phyloP scores from a whole-genome alignment of 2,797 vertebrate genomes.

The Gymnocypris eckloni region DNA sequence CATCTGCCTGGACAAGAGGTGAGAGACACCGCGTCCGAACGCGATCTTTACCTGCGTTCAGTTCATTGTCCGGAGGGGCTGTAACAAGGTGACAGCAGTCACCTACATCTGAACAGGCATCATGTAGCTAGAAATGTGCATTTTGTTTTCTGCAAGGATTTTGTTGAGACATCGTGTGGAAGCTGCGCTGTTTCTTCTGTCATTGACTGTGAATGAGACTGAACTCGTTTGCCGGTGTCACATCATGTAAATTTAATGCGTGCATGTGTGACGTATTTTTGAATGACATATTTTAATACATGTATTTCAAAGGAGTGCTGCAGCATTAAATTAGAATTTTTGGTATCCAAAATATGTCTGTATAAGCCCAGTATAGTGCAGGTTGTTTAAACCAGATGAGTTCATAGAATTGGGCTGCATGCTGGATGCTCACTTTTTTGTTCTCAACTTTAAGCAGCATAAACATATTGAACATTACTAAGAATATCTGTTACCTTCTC shows the following conservation, averaged over 20 bases:
- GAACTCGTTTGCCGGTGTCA: background rate
- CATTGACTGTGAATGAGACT: background rate
- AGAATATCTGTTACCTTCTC: slow-evolving; percentile 6
- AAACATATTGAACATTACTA: background rate
- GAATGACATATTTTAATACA: background rate
- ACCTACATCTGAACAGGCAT: background rate
- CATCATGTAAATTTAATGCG: background rate
- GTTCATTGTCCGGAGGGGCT: slow-evolving; percentile 32
- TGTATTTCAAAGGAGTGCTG: background rate
- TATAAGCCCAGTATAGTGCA: background rate
- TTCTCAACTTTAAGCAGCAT: background rate
- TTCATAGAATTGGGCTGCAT: background rate
- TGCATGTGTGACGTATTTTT: background rate
- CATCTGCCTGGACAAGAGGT: slow-evolving; percentile 97
- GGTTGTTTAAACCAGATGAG: background rate
- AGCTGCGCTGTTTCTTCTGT: background rate
- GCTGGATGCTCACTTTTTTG: background rate
- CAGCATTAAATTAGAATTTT: background rate
- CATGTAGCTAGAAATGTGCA: background rate
- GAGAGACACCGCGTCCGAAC: slow-evolving; percentile 59
- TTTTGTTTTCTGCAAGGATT: background rate
- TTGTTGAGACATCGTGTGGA: background rate
- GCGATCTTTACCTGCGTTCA: slow-evolving; percentile 4
- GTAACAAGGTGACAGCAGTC: slow-evolving; percentile 43
- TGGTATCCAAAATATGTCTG: background rate